A percentile compares a stretch with the other conserved stretches of the same genome.
Evolutionary conservation across 2,797 vertebrate species (phyloP).

Genomic region (Garrulus glandarius): DNA sequence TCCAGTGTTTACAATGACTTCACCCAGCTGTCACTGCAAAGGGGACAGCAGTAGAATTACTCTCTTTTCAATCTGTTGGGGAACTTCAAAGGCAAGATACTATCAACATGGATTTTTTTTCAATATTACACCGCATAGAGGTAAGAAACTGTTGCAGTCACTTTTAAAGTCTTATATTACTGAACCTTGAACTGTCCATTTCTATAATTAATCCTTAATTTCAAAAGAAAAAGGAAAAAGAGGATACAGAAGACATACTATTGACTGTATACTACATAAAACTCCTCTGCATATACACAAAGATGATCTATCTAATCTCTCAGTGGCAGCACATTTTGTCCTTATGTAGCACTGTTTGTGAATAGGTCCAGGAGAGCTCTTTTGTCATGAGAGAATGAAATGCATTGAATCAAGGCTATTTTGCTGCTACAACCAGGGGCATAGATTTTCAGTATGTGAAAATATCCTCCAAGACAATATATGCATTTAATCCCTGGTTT

Average conservation of each 20-base stretch:
- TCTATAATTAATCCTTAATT: background rate
- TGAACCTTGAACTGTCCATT: background rate
- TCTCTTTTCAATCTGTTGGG: background rate
- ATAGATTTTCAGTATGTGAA: background rate
- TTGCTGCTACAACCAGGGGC: fast-evolving
- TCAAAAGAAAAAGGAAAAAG: background rate
- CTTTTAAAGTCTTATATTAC: background rate
- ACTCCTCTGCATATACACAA: background rate
- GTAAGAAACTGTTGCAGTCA: background rate
- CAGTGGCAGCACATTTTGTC: background rate
- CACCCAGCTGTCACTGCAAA: conserved; percentile 40
- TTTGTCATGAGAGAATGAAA: background rate
- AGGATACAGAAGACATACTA: background rate
- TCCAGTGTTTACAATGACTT: conserved; percentile 25
- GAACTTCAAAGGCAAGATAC: conserved; percentile 41
- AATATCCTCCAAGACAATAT: background rate
- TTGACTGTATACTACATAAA: background rate
- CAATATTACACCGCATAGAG: background rate
- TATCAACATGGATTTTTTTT: background rate
- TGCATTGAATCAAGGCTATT: background rate
- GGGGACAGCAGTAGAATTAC: conserved; percentile 29
- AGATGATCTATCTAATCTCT: background rate
- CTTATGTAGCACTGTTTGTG: background rate
- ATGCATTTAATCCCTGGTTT: background rate
- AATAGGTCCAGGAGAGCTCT: background rate